These are phyloP conservation scores for Threskiornis aethiopicus DNA, from an alignment of 2,797 vertebrate genomes.

Conservation along the genomic window DNA sequence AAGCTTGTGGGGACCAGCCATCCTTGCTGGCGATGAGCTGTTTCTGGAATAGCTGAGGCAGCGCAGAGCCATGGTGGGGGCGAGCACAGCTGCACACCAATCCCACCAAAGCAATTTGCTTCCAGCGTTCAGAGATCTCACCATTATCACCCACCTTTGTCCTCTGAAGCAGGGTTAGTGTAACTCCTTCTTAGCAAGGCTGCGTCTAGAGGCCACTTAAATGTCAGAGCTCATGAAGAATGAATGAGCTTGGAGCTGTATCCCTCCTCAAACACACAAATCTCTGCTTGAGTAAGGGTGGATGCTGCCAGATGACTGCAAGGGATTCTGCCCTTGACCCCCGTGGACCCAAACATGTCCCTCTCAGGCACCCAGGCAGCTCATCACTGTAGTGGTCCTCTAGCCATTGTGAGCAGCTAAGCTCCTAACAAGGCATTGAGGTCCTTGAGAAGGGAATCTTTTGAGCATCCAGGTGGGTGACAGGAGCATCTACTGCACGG, in stretches of 20 bases:
- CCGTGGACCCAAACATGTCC: not conserved
- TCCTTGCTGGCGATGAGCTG: not conserved
- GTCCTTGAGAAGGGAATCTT: not conserved
- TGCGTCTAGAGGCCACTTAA: not conserved
- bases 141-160: not conserved
- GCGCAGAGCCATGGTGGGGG: rapidly evolving
- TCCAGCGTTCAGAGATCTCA: not conserved
- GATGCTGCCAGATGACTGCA: not conserved
- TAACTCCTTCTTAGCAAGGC: not conserved
- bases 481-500: not conserved
- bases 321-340: not conserved
- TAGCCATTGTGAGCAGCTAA: not conserved
- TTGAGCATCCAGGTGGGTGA: not conserved
- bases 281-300: not conserved
- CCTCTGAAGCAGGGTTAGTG: not conserved
- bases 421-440: not conserved
- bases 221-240: not conserved
- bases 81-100: not conserved
- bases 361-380: not conserved
- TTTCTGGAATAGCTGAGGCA: not conserved
- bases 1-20: not conserved
- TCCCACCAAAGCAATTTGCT: not conserved
- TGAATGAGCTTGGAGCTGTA: not conserved
- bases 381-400: not conserved
- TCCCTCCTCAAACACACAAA: not conserved